Evolutionary conservation across 2,113 vertebrate genomes (phyloP), one percentile per base, ranked within the genome.

Genomic region (Odontophorus gujanensis): DNA sequence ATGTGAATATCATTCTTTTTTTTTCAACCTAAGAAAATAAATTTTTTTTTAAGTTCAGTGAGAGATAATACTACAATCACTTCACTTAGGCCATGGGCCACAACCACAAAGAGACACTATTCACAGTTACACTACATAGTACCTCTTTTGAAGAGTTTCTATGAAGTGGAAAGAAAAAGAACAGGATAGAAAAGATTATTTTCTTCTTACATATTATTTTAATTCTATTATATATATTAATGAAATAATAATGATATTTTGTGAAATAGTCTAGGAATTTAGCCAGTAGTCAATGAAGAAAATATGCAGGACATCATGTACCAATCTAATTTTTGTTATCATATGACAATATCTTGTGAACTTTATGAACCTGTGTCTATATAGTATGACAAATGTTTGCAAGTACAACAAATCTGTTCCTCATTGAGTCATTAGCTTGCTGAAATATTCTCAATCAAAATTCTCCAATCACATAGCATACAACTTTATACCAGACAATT

Each of bases 381-480:
- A 92, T 81, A 65, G 83, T 61, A 92, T 92, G 87, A 89, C 25
- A 87, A 92, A 73, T 30, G 28, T 22, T 32, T 77, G 19, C 45
- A 63, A 40, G 58, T 24, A 50, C 26, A 50, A 63, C 26, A 62
- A 50, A 77, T 21, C 18, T 14, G 38, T 17, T 73, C 26, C 38
- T 47, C 68, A 43, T 53, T 45, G 34, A 47, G 71, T 65, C 34
- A 67, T 32, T 65, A 45, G 71, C 26, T 62, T 36, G 14, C 28
- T 38, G 38, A 28, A 61, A 62, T 62, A 62, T 77, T 38, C 61
- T 50, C 22, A 48, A 28, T 77, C 45, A 62, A 38, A 63, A 48
- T 50, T 63, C 45, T 50, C 47, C 34, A 50, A 26, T 21, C 10
- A 77, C 62, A 34, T n/a, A 50, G 34, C 26, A 62, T 57, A 57